phyloP scores from a whole-genome alignment of 2,888 invertebrate species.

The Pachymerium ferrugineum region DNA sequence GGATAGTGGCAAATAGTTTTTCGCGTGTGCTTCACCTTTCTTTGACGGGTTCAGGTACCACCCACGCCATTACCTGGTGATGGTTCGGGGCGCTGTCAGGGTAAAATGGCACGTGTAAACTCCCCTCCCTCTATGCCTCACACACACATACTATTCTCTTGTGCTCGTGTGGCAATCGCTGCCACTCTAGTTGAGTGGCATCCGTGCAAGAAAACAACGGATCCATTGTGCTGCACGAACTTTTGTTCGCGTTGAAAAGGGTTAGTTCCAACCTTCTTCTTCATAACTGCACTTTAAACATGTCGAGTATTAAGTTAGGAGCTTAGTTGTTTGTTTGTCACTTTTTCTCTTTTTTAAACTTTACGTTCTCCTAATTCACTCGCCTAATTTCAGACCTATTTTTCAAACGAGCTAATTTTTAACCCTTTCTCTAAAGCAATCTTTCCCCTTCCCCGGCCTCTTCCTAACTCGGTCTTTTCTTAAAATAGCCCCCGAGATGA shows the following conservation, averaged over 20 bases:
- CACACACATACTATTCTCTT: neutral
- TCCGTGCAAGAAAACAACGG: constrained; percentile 1
- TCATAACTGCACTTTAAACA: too few relatives aligned
- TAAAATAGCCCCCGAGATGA: constrained; percentile 4
- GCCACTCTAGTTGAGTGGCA: constrained; percentile 14
- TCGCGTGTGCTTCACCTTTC: constrained; percentile 1
- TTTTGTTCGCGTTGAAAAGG: neutral
- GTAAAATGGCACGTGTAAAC: constrained; percentile 19
- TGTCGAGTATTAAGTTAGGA: too few relatives aligned
- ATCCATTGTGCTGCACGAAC: neutral
- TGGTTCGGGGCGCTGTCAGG: constrained; percentile 24
- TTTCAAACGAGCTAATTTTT: neutral
- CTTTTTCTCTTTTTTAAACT: too few relatives aligned
- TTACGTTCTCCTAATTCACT: too few relatives aligned
- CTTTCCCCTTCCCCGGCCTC: neutral
- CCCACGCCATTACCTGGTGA: constrained; percentile 10
- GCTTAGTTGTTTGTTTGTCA: too few relatives aligned
- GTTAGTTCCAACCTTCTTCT: too few relatives aligned
- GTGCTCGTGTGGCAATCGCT: neutral
- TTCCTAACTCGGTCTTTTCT: neutral
- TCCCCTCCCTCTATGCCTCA: neutral
- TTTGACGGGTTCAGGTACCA: constrained; percentile 16
- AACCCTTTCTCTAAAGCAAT: neutral
- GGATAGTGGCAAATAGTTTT: neutral
- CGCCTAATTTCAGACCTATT: neutral